A percentile compares a stretch with the other conserved stretches of the same genome.
Conservation (phyloP, 2,797 vertebrate genomes). For the Yasuhikotakia modesta region DNA sequence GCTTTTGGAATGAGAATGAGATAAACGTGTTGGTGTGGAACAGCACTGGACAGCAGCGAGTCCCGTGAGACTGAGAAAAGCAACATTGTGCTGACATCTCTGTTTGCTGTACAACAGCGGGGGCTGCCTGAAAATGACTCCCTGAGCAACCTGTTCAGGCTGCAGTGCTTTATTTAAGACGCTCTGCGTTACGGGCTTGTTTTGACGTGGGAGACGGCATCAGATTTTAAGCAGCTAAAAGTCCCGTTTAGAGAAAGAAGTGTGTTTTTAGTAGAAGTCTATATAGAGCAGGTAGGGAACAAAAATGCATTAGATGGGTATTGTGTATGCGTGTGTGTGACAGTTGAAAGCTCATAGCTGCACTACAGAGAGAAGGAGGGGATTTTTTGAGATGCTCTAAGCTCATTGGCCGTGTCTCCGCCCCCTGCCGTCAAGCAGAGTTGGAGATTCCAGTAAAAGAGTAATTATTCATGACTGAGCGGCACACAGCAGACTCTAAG, state of each 20-base stretch:
- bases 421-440: constrained; percentile 22
- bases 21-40: constrained; percentile 27
- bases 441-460: constrained; percentile 39
- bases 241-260: constrained; percentile 4
- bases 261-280: background rate
- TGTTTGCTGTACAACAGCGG: constrained; percentile 35
- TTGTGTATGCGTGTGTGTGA: constrained; percentile 6
- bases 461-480: constrained; percentile 52
- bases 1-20: constrained; percentile 14
- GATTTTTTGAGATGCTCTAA: constrained; percentile 11
- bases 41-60: constrained; percentile 15
- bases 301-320: constrained; percentile 19
- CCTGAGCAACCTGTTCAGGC: constrained; percentile 21
- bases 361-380: constrained; percentile 25
- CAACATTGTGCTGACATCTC: constrained; percentile 36
- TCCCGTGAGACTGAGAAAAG: constrained; percentile 31
- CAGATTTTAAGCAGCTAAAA: constrained; percentile 21
- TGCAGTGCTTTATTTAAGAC: background rate
- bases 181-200: background rate
- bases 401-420: constrained; percentile 40
- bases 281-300: background rate
- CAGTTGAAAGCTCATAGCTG: constrained; percentile 24
- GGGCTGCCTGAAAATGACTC: constrained; percentile 19
- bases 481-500: constrained; percentile 34
- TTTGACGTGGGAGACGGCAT: constrained; percentile 21